Evolutionary conservation across 2,888 invertebrate species (phyloP), one percentile per base, ranked within the genome.

Genomic region (Ophion ellenae): DNA sequence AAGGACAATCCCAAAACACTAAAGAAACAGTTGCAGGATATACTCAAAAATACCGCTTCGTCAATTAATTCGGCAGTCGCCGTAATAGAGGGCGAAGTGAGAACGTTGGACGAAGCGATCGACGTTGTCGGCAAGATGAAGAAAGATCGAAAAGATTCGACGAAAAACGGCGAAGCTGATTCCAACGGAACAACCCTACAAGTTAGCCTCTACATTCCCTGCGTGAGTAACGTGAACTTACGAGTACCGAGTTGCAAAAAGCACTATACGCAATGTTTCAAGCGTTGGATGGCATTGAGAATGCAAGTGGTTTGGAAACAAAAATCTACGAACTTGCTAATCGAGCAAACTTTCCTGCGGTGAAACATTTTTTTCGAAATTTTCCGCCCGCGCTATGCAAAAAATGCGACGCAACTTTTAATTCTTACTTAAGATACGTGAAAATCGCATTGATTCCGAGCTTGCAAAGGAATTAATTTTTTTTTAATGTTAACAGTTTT

Each of bases 11-110:
- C 96, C 89, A 91, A 93, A 67, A 95, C 96, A 77, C 95, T 97
- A 6, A 96, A 96, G 90, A 96, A 96, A 90, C 96, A 97, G 91
- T 95, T 97, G 91, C 94, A 96, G 96, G 95, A 96, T 93, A 96
- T 96, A 88, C 91, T 96, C 88, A 95, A 95, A 89, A 94, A 95
- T 2, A 95, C 96, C 57, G 95, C 96, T 86, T 94, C 95, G 89
- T 95, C 95, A 67, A 95, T 97, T 83, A 95, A 96, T 88, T 95
- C 95, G 80, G 96, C 97, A 86, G 95, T 97, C 59, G 96, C 97
- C 92, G 96, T 97, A 83, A 96, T 97, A 89, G 97, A 97, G 92
- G 97, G 97, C 73, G 96, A 97, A 91, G 92, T 96, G 3, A 96
- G 96, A 91, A 95, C 96, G 85, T 94, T 95, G 3, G 95, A 96